phyloP scores from a whole-genome alignment of 2,113 vertebrate genomes.

The Ictidomys tridecemlineatus region DNA sequence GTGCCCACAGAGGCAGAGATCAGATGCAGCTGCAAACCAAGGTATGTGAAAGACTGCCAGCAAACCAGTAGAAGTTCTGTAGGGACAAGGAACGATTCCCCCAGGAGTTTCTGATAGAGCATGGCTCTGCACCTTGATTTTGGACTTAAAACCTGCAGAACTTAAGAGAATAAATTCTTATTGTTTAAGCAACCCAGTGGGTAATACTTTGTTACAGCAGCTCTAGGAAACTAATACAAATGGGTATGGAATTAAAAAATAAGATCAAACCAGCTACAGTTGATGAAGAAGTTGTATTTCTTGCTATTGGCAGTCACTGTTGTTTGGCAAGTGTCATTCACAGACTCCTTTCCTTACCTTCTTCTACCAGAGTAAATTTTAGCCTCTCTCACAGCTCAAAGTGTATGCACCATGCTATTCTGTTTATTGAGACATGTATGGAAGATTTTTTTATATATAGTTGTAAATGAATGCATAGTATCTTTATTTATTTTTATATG shows the following conservation, averaged over 20 bases:
- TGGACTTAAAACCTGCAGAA: background rate
- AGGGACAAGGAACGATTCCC: background rate
- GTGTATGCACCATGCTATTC: background rate
- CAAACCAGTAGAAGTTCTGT: background rate
- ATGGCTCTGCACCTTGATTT: background rate
- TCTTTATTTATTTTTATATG: too few species aligned
- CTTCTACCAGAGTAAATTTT: background rate
- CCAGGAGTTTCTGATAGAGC: background rate
- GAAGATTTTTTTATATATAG: background rate
- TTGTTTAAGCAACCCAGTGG: background rate
- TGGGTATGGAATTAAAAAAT: background rate
- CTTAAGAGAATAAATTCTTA: background rate
- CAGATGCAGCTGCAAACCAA: background rate
- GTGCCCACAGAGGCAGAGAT: background rate
- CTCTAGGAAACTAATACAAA: background rate
- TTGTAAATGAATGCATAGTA: too few species aligned
- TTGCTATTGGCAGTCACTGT: background rate
- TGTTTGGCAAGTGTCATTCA: background rate
- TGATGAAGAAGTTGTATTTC: background rate
- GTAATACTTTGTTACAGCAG: background rate
- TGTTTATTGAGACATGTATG: background rate
- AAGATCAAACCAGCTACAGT: background rate
- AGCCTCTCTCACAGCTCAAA: background rate
- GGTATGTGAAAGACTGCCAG: background rate
- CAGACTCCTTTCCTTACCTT: background rate